These are phyloP conservation scores for Caranx melampygus DNA, from an alignment of 2,113 vertebrate species.

Conservation along the genomic window DNA sequence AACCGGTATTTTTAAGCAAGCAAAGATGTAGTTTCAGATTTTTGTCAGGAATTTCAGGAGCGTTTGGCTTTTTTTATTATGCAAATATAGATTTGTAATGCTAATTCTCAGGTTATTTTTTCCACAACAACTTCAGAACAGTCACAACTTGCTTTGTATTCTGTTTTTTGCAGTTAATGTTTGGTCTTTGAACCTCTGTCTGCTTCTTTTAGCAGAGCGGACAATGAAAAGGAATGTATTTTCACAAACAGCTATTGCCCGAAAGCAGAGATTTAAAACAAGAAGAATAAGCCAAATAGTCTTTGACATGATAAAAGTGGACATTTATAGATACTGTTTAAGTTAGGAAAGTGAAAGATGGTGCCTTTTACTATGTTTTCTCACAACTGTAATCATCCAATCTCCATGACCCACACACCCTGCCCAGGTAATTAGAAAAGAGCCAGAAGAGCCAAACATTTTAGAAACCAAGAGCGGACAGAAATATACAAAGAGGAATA, in stretches of 20 bases:
- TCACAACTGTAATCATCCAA: constrained; percentile 58
- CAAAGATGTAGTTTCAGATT: not conserved
- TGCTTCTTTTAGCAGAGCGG: not conserved
- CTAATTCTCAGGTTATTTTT: not conserved
- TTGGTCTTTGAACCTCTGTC: not conserved
- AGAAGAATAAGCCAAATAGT: not conserved
- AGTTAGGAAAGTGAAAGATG: constrained; percentile 1
- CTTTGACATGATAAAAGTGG: not conserved
- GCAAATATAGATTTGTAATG: not conserved
- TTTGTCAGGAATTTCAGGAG: not conserved
- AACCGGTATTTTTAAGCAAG: constrained; percentile 3
- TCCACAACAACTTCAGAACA: not conserved
- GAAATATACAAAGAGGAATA: constrained; percentile 14
- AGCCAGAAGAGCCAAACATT: constrained; percentile 43
- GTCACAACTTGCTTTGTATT: not conserved
- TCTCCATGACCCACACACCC: constrained; percentile 40
- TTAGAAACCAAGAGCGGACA: constrained; percentile 6
- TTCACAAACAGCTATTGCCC: not conserved
- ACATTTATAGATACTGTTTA: not conserved
- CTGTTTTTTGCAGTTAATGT: not conserved
- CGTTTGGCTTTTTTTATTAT: not conserved
- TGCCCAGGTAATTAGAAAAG: constrained; percentile 52
- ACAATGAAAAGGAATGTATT: not conserved
- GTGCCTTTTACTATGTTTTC: constrained; percentile 42
- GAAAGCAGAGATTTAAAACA: not conserved